phyloP scores from a whole-genome alignment of 2,888 invertebrate species.

The Agrotis ipsilon region DNA sequence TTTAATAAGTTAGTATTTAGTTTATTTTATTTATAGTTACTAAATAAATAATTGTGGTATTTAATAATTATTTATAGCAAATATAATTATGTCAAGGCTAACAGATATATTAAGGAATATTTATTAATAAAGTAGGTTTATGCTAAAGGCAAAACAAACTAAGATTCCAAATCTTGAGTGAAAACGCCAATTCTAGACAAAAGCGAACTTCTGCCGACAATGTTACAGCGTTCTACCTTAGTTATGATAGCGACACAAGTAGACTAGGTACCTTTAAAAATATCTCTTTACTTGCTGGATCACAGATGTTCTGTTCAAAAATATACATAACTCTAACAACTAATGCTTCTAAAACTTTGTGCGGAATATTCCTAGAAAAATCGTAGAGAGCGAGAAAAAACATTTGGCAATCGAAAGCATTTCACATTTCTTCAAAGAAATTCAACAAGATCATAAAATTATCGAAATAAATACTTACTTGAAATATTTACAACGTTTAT shows the following conservation, averaged over 20 bases:
- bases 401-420: background rate
- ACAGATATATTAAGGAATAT: background rate
- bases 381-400: background rate
- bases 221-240: background rate
- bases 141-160: background rate
- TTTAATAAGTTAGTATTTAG: no score
- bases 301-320: background rate
- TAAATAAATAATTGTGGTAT: background rate
- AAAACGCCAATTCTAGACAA: background rate
- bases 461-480: no score
- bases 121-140: background rate
- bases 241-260: no score
- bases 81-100: conserved; percentile 1
- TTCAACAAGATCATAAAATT: background rate
- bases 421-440: background rate
- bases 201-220: background rate
- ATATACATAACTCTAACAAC: background rate
- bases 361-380: background rate
- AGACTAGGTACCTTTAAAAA: no score
- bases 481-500: no score
- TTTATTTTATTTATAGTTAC: no score
- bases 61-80: background rate
- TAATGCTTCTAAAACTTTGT: background rate
- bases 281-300: background rate
- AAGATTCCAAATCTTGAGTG: background rate